These are phyloP conservation scores for Agrilus cyanescens DNA, from an alignment of 2,888 invertebrate species.

Conservation along the genomic window DNA sequence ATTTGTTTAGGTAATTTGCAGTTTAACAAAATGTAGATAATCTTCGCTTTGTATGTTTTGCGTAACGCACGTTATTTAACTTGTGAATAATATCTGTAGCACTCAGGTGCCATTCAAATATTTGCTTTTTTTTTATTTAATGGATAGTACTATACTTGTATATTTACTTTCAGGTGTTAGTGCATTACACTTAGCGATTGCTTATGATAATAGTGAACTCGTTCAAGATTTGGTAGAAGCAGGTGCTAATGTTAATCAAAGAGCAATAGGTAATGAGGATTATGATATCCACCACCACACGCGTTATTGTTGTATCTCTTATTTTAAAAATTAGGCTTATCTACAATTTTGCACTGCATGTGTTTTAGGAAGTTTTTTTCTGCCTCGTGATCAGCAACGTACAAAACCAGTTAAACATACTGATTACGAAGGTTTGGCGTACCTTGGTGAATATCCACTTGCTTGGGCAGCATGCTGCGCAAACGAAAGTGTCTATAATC, in stretches of 20 bases:
- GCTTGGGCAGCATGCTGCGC: constrained; percentile 97
- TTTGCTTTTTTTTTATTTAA: no score
- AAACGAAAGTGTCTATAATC: constrained; percentile 94
- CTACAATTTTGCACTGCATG: not conserved
- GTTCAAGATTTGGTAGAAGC: constrained; percentile 87
- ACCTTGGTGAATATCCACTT: constrained; percentile 92
- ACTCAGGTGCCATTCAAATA: no score
- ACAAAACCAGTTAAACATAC: constrained; percentile 67
- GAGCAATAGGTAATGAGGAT: constrained; percentile 65
- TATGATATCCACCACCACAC: no score
- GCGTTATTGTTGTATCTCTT: no score
- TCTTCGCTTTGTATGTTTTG: no score
- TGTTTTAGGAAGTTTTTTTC: constrained; percentile 72
- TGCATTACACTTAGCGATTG: constrained; percentile 90
- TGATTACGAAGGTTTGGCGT: constrained; percentile 93
- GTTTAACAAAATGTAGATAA: no score
- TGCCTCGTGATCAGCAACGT: constrained; percentile 87
- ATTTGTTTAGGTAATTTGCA: no score
- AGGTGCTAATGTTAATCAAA: constrained; percentile 83
- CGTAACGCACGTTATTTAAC: no score
- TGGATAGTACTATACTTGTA: no score
- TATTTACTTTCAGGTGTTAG: constrained; percentile 66
- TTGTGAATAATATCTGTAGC: no score
- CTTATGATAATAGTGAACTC: constrained; percentile 90
- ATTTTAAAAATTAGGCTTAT: not conserved